Evolutionary conservation across 2,888 invertebrate species (phyloP).

Genomic region (Apotomis turbidana): DNA sequence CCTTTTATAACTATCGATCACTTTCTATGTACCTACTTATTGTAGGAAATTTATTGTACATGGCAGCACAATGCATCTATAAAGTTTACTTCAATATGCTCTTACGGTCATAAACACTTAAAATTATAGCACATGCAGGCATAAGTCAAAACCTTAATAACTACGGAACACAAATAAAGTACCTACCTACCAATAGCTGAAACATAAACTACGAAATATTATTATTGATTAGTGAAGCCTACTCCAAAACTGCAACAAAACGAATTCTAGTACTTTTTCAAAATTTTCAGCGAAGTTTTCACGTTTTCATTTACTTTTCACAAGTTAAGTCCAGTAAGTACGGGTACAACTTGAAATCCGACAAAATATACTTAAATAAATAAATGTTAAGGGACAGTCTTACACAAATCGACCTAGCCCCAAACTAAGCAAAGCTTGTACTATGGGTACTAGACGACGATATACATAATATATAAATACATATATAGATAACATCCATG

Average conservation of each 20-base stretch:
- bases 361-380: too few species aligned
- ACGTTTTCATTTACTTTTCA: too few species aligned
- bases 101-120: conserved; percentile 15
- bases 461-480: too few species aligned
- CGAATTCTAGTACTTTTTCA: neutral
- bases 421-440: too few species aligned
- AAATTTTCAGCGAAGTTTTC: too few species aligned
- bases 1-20: neutral
- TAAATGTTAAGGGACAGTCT: too few species aligned
- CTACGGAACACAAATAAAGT: conserved; percentile 1
- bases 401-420: too few species aligned
- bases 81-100: conserved; percentile 14
- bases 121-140: conserved; percentile 2
- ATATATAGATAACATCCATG: too few species aligned
- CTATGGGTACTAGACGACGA: too few species aligned
- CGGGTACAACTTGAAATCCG: too few species aligned
- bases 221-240: conserved; percentile 3
- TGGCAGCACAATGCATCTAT: conserved; percentile 14
- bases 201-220: conserved; percentile 3
- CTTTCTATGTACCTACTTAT: neutral
- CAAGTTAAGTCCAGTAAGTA: too few species aligned
- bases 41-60: conserved; percentile 5
- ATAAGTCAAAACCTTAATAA: neutral
- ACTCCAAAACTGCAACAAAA: neutral
- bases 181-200: neutral